Evolutionary conservation across 1,140 invertebrate species (phyloP).

Genomic region (Aleiodes sp.): DNA sequence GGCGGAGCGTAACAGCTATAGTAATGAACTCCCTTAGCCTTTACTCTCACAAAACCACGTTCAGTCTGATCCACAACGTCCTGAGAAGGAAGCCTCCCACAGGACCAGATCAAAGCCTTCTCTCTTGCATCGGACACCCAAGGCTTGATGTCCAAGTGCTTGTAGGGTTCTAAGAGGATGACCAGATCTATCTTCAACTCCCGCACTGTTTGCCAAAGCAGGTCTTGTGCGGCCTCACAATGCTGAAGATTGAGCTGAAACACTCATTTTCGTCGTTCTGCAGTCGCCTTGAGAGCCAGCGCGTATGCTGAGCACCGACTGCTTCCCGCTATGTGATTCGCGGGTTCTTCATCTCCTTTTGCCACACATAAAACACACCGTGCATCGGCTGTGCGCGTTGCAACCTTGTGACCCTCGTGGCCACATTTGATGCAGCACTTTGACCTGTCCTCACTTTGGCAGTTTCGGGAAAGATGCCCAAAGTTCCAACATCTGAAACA

Average conservation of each 20-base stretch:
- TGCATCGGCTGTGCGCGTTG: neutral
- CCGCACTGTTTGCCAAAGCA: slow-evolving; percentile 21
- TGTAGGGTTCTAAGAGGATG: slow-evolving; percentile 12
- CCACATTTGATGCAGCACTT: slow-evolving; percentile 21
- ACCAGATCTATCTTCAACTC: slow-evolving; percentile 4
- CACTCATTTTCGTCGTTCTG: slow-evolving; percentile 9
- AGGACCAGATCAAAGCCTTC: slow-evolving; percentile 9
- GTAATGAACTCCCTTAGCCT: neutral
- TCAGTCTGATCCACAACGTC: too few species aligned
- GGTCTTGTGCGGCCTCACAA: slow-evolving; percentile 20
- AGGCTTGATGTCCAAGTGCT: neutral
- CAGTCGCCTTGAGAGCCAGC: slow-evolving; percentile 4
- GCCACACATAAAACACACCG: too few species aligned
- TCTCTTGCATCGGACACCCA: neutral
- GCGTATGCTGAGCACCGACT: slow-evolving; percentile 4
- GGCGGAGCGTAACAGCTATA: slow-evolving; percentile 26
- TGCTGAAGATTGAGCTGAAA: slow-evolving; percentile 18
- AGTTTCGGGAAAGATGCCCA: neutral
- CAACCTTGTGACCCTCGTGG: slow-evolving; percentile 16
- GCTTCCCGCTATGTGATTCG: slow-evolving; percentile 13
- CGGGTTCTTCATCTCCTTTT: too few species aligned
- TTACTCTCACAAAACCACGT: slow-evolving; percentile 6
- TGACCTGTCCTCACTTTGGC: slow-evolving; percentile 3
- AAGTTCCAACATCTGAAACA: slow-evolving; percentile 32
- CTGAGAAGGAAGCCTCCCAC: too few species aligned